Conservation (phyloP, 2,888 invertebrate genomes). For the Cantharis rustica region DNA sequence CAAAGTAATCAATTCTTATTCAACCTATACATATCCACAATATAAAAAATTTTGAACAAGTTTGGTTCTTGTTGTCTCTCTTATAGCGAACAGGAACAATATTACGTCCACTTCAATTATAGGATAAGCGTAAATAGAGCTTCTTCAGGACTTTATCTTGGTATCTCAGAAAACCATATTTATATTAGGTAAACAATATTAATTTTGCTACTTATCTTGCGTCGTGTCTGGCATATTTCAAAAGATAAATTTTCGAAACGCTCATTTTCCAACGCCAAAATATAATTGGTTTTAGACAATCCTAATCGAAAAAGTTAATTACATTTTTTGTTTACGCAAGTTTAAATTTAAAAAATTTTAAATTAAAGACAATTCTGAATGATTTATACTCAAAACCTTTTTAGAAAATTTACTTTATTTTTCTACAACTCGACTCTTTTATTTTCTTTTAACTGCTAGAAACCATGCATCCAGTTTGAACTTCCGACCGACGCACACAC, state of each 20-base stretch:
- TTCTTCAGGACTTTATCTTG: background rate
- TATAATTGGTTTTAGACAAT: background rate
- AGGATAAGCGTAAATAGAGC: background rate
- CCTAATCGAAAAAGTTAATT: background rate
- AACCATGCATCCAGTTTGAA: background rate
- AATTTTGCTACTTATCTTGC: background rate
- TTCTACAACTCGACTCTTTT: background rate
- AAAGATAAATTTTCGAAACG: background rate
- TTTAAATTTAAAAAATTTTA: background rate
- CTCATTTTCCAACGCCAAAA: background rate
- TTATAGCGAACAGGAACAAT: background rate
- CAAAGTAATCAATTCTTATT: too few species aligned
- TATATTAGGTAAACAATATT: background rate
- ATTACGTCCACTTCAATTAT: background rate
- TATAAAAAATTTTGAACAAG: background rate
- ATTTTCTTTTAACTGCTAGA: background rate
- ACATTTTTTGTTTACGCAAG: background rate
- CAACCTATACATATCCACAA: background rate
- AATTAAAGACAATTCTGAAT: background rate
- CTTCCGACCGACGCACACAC: background rate
- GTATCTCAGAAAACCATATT: background rate
- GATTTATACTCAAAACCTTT: background rate
- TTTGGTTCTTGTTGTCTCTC: background rate
- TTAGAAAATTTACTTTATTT: background rate
- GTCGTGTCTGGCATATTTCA: background rate